Evolutionary conservation across 2,113 vertebrate species (phyloP), one percentile per base, ranked within the genome.

Genomic region (Megalops atlanticus): DNA sequence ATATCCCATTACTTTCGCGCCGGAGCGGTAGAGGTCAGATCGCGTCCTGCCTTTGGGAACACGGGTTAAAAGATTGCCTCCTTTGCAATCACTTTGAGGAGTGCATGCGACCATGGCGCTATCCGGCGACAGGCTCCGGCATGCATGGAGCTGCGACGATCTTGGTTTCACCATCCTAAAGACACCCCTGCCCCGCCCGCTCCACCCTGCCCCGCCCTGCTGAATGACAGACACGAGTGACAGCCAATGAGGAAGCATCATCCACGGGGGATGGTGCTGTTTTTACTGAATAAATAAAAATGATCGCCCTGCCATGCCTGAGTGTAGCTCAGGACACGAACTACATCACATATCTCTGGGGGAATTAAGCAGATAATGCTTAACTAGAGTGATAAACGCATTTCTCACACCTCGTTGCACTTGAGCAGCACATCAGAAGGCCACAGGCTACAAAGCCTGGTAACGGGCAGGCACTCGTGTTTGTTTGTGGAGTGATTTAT

Each of bases 1-100:
- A 39, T 76, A 73, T 71, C 74, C 40, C 1, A 41, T 8, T 64
- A 27, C 74, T 40, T 47, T 81, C 47, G 74, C 58, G 80, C 81
- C 76, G 77, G 68, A 80, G 16, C 43, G 33, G 49, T 68, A 74
- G 77, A 74, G 40, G 31, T 77, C 49, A 36, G 27, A 18, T 8
- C 41, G 35, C 16, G 39, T 77, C 38, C 73, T n/a, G 38, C 38
- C 72, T 74, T 74, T 41, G 45, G 68, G 74, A 36, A 73, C 69
- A 52, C 21, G 8, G 43, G 70, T 80, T 49, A 36, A 79, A 71
- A 70, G 31, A 71, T 70, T 45, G 68, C 43, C 14, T 43, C 68
- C 36, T 72, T 77, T 15, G 24, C 41, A 64, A 79, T 84, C 79
- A 8, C 74, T 74, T 41, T 0, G 0, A 58, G n/a, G n/a, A 69